These are phyloP conservation scores for Cryptoprocta ferox DNA, from an alignment of 2,797 vertebrate genomes.

Conservation along the genomic window DNA sequence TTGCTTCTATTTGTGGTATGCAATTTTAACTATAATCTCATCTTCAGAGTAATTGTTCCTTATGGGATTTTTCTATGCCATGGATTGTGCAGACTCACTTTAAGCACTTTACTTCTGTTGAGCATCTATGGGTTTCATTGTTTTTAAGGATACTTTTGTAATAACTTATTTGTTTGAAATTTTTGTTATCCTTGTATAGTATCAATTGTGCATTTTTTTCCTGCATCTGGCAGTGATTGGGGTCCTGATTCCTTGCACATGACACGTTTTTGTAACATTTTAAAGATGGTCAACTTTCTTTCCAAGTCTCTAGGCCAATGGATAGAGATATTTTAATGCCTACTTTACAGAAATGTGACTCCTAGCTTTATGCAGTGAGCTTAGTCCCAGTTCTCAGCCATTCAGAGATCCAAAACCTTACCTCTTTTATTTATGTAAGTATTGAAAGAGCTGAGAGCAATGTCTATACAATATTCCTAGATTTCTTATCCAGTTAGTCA, in stretches of 20 bases:
- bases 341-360: not conserved
- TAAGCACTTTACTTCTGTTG: not conserved
- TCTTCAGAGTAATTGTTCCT: not conserved
- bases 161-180: not conserved
- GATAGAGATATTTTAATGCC: not conserved
- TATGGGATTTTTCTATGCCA: not conserved
- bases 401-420: not conserved
- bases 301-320: not conserved
- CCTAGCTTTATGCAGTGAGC: not conserved
- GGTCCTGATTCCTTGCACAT: not conserved
- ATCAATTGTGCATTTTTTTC: not conserved
- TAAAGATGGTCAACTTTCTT: not conserved
- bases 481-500: not conserved
- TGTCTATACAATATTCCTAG: not conserved
- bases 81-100: not conserved
- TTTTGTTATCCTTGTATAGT: not conserved
- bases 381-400: not conserved
- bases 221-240: not conserved
- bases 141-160: not conserved
- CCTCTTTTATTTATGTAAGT: not conserved
- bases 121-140: not conserved
- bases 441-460: not conserved
- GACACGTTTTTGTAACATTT: not conserved
- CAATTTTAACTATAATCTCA: not conserved
- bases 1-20: not conserved